phyloP scores from a whole-genome alignment of 2,888 invertebrate species.

The Rhimphoctona megacephalus region DNA sequence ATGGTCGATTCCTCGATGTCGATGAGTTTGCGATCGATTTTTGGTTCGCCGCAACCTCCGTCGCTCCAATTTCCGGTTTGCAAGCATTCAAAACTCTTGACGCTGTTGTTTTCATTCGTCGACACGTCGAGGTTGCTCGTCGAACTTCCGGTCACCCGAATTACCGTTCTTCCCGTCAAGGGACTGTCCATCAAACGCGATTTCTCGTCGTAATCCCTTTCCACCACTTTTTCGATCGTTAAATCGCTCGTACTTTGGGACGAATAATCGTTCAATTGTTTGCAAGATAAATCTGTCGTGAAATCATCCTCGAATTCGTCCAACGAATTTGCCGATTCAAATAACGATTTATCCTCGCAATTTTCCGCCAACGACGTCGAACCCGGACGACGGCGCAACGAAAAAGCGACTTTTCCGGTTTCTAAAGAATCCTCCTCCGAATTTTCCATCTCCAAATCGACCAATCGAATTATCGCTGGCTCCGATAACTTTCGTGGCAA shows the following conservation, averaged over 20 bases:
- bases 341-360: constrained; percentile 21
- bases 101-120: not conserved
- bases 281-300: constrained; percentile 44
- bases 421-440: constrained; percentile 25
- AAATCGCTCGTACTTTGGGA: constrained; percentile 7
- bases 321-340: constrained; percentile 55
- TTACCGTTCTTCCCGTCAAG: constrained; percentile 67
- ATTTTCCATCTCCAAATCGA: constrained; percentile 16
- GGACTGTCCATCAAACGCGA: constrained; percentile 52
- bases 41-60: not conserved
- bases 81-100: not conserved
- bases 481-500: constrained; percentile 53
- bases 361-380: constrained; percentile 56
- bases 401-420: constrained; percentile 18
- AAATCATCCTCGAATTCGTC: constrained; percentile 22
- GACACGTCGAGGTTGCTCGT: constrained; percentile 14
- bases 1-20: not conserved
- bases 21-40: not conserved
- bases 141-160: constrained; percentile 40
- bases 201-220: constrained; percentile 36
- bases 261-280: constrained; percentile 51
- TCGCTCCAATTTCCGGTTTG: not conserved
- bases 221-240: not conserved
- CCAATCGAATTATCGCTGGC: constrained; percentile 24
- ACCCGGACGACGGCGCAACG: constrained; percentile 66